phyloP scores from a whole-genome alignment of 2,797 vertebrate genomes.

The Alectoris magna region DNA sequence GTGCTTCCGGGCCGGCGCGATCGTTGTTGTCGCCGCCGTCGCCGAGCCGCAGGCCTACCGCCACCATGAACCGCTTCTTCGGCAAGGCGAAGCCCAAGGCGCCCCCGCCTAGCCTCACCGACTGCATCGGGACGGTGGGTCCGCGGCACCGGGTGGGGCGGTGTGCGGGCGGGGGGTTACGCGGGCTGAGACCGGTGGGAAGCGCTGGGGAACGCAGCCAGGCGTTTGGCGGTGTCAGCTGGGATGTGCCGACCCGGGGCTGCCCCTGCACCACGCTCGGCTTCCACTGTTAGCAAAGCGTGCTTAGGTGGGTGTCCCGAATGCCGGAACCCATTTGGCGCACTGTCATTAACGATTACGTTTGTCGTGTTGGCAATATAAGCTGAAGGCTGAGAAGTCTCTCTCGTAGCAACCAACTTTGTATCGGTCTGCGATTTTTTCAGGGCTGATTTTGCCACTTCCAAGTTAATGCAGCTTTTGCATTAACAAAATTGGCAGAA shows the following conservation, averaged over 20 bases:
- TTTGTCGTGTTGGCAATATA: too few species aligned
- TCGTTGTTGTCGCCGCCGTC: slow-evolving; percentile 3
- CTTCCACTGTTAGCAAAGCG: neutral
- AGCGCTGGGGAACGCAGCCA: neutral
- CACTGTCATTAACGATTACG: too few species aligned
- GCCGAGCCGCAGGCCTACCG: neutral
- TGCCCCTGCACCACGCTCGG: too few species aligned
- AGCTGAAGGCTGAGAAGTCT: neutral
- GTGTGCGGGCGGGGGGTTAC: neutral
- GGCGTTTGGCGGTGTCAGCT: too few species aligned
- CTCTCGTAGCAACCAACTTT: neutral
- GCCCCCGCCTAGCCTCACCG: slow-evolving; percentile 92
- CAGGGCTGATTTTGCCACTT: neutral
- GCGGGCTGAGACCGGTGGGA: neutral
- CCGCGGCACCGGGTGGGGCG: slow-evolving; percentile 18
- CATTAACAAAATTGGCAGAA: neutral
- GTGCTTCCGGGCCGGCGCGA: slow-evolving; percentile 6
- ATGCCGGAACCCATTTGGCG: neutral
- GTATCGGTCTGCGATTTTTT: neutral
- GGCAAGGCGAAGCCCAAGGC: slow-evolving; percentile 90
- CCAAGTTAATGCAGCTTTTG: neutral
- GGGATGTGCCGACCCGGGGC: too few species aligned
- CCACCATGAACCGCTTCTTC: slow-evolving; percentile 94
- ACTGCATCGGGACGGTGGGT: slow-evolving; percentile 94
- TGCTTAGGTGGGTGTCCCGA: neutral